Evolutionary conservation across 2,888 invertebrate species (phyloP), one percentile per base, ranked within the genome.

Genomic region (Baccha elongata): DNA sequence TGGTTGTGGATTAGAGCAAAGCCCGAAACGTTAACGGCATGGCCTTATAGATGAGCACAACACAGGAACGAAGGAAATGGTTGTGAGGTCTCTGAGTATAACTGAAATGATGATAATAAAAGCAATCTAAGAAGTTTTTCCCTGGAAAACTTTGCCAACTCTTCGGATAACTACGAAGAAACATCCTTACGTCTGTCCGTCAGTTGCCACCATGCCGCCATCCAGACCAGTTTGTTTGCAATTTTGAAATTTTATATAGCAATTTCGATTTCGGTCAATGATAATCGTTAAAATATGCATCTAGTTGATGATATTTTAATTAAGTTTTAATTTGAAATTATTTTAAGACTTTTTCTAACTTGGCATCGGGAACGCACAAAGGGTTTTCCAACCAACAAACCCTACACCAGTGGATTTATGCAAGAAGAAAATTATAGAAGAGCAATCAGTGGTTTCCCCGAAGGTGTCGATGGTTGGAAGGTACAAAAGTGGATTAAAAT

Each of bases 71-170:
- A n/a, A 13, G 42, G 17, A 7, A 17, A 53, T 17, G 44, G 17
- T 7, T 17, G 0, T 8, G 26, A 79, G 26, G 53, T 76, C 74
- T 85, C 76, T 67, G 29, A 69, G 37, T 29, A 67, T 58, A 48
- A 65, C 46, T 64, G 60, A 52, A 52, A 69, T 52, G 76, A 78
- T 85, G 85, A 86, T 86, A 86, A 86, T 86, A 86, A 85, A 86
- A 86, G 85, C 85, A 86, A 86, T 86, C 85, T 86, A 85, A 85
- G 86, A 86, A 86, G 84, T 86, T 86, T 85, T 71, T 60, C 58
- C 62, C 55, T 29, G 26, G 23, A 42, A 69, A 84, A 84, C 79
- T 79, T 84, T 78, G 35, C 15, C 53, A 78, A 68, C 64, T 73
- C 44, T 19, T 37, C 23, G 42, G 11, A 10, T 15, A 29, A 19